Conservation (phyloP, 2,797 vertebrate genomes). For the Semaprochilodus insignis region DNA sequence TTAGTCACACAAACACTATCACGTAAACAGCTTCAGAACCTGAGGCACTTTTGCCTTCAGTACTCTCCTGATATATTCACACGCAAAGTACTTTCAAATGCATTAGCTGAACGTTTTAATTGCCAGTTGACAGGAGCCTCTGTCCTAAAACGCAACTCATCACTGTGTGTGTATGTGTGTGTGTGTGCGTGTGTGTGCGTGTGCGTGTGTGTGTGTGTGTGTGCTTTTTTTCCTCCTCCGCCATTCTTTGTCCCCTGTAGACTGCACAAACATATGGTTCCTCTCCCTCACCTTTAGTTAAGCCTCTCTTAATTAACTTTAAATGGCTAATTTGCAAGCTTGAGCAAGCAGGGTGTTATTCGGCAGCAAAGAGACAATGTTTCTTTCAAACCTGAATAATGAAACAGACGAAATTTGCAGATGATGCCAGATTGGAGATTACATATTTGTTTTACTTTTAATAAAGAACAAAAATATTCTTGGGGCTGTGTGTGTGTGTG, state of each 20-base stretch:
- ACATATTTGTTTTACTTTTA: constrained; percentile 38
- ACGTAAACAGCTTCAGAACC: constrained; percentile 55
- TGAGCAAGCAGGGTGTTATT: constrained; percentile 58
- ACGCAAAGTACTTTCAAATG: constrained; percentile 51
- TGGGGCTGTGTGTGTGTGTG: neutral
- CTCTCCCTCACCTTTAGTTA: constrained; percentile 63
- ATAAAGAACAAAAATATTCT: constrained; percentile 6
- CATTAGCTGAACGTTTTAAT: constrained; percentile 55
- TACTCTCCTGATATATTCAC: constrained; percentile 49
- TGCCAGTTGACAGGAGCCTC: constrained; percentile 54
- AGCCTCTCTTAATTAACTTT: constrained; percentile 64
- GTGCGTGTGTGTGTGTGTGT: neutral
- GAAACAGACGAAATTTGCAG: constrained; percentile 40
- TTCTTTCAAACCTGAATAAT: constrained; percentile 38
- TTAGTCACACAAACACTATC: constrained; percentile 51
- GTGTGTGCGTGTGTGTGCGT: constrained; percentile 11
- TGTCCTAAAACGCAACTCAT: constrained; percentile 53
- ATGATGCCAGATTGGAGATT: constrained; percentile 57
- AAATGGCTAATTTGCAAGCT: constrained; percentile 67
- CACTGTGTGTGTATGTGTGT: constrained; percentile 21
- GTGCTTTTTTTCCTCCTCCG: constrained; percentile 21
- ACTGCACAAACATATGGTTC: constrained; percentile 56
- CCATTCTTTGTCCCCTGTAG: constrained; percentile 56
- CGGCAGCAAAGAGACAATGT: constrained; percentile 46
- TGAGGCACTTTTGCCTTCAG: constrained; percentile 41